Percentiles rank a stretch among this genome's conserved stretches.
phyloP scores from a whole-genome alignment of 2,888 invertebrate species.

The Odontomyia ornata region DNA sequence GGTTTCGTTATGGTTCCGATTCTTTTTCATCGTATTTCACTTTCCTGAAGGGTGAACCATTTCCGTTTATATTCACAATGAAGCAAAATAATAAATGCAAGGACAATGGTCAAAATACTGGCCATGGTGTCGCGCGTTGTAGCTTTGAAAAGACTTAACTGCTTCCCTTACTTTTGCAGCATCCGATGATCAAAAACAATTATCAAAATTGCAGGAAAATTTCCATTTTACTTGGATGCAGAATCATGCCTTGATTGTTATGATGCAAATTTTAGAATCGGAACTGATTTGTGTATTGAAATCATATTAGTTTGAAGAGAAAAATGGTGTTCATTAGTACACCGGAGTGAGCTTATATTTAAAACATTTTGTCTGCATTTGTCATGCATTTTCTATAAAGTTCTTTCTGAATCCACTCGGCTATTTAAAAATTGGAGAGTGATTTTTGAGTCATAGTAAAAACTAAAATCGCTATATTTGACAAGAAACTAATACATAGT shows the following conservation, averaged over 20 bases:
- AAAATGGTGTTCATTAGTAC: no score
- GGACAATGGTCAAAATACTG: slow-evolving; percentile 7
- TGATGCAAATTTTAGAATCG: slow-evolving; percentile 46
- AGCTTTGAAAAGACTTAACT: not conserved
- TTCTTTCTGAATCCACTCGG: no score
- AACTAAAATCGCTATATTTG: no score
- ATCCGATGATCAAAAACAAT: slow-evolving; percentile 45
- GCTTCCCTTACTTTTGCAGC: slow-evolving; percentile 18
- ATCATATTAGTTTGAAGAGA: no score
- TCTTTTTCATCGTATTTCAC: slow-evolving; percentile 7
- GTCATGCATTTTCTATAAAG: no score
- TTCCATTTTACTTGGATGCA: slow-evolving; percentile 49
- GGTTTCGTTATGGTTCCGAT: not conserved
- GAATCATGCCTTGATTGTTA: slow-evolving; percentile 47
- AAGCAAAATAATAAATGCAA: slow-evolving; percentile 21
- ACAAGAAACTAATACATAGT: no score
- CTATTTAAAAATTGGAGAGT: no score
- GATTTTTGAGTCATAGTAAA: no score
- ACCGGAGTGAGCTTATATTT: no score
- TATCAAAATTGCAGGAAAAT: slow-evolving; percentile 50
- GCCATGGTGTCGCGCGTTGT: not conserved
- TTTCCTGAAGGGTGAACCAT: not conserved
- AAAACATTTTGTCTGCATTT: no score
- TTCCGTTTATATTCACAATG: slow-evolving; percentile 28
- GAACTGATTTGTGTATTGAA: slow-evolving; percentile 4